Percentiles rank a stretch among this genome's conserved stretches.
These are phyloP conservation scores for Cacajao melanocephalus DNA, from an alignment of 2,797 vertebrate species.

Conservation along the genomic window DNA sequence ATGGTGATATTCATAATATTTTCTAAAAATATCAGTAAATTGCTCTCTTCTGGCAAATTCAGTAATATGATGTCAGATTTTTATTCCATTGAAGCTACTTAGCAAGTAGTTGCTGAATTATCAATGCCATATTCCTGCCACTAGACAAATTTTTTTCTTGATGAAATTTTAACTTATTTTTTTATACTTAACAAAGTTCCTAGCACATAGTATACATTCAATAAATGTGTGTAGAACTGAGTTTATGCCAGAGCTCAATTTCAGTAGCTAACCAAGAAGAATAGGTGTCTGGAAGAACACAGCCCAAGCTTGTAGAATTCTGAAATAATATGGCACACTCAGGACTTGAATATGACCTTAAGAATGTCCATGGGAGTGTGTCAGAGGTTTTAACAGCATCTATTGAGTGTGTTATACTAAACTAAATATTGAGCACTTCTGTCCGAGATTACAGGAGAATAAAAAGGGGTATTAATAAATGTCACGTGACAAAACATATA, in stretches of 20 bases:
- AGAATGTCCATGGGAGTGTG: neutral
- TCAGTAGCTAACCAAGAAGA: neutral
- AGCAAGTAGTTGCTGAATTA: neutral
- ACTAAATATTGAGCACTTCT: neutral
- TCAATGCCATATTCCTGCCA: neutral
- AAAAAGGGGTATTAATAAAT: neutral
- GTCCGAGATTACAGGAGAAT: neutral
- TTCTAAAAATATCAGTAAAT: neutral
- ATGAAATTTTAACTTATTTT: neutral
- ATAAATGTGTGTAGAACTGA: neutral
- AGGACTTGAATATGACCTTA: neutral
- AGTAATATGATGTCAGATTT: neutral
- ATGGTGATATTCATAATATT: neutral
- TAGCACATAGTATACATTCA: neutral
- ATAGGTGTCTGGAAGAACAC: neutral
- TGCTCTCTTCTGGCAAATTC: neutral
- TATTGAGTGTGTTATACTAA: neutral
- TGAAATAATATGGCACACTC: neutral
- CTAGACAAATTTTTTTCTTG: neutral
- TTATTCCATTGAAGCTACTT: neutral
- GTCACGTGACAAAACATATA: neutral
- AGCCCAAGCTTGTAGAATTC: neutral
- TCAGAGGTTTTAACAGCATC: neutral
- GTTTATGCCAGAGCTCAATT: neutral
- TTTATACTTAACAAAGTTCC: neutral